Base-by-base conservation (phyloP, 2,888 invertebrate genomes). In the Drosophila borborema region DNA sequence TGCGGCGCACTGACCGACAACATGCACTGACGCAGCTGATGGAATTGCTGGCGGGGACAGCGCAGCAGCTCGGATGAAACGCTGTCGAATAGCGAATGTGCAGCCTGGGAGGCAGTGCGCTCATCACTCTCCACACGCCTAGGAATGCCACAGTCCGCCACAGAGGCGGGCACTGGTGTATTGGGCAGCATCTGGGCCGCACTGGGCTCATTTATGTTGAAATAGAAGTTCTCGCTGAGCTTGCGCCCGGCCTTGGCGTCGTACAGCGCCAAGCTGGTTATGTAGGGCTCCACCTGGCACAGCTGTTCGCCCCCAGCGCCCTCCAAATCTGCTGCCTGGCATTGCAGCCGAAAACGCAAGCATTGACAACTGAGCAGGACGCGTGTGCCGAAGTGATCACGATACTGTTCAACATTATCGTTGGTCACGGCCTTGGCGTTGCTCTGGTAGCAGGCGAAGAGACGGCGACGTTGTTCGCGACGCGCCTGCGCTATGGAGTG, bases 211-310 rank as follows among this genome's bases (percentile, higher is more conserved):
- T 98, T 98, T 18, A 97, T 94, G 92, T 98, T 97, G 90, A 97
- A 97, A 92, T 98, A 96, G 94, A 98, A 98, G 93, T 98, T 98
- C 92, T 99, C 99, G 2, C 98, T 97, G 76, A 99, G 94, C 93
- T 99, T 99, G 90, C 96, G 95, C 43, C 97, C 97, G 80, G 96
- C 96, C 90, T 96, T 96, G 8, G 97, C 97, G 94, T 99, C 99
- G 93, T 97, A 99, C 48, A 99, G 93, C 65, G 98, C 96, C 80
- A 99, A 93, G 55, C 96, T 96, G 23, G 98, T 96, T 91, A 97
- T 97, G 93, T 99, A 99, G 0, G 99, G 99, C 92, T 99, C 99
- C 62, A 99, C 91, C 77, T 93, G 93, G 89, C 96, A 96, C 64
- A 96, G 91, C 61, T 96, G 94, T 81, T 97, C 96, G 7, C 85